These are phyloP conservation scores for Talpa occidentalis DNA, from an alignment of 2,113 vertebrate genomes.

Conservation along the genomic window DNA sequence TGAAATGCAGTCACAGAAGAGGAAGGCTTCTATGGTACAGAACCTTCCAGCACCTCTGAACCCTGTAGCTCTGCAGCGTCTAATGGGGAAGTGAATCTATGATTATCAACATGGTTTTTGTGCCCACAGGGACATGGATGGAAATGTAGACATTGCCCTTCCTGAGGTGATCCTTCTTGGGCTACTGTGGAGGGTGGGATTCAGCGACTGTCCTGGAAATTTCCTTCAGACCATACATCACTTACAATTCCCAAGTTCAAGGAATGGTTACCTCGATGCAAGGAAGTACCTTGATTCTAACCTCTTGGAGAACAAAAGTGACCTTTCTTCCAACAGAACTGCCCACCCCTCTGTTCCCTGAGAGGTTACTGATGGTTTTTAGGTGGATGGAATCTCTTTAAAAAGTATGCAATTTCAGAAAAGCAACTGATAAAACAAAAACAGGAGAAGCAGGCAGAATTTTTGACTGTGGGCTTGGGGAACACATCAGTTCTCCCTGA, in stretches of 20 bases:
- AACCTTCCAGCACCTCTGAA: no score
- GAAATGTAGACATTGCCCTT: slow-evolving; percentile 88
- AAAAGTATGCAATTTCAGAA: background rate
- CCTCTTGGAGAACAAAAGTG: no score
- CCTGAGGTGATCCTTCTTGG: slow-evolving; percentile 89
- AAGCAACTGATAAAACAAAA: background rate
- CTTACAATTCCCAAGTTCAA: background rate
- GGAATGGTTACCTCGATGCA: accelerated
- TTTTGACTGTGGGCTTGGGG: background rate
- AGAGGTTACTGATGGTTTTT: background rate
- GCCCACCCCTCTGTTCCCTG: background rate
- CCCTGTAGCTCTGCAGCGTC: accelerated
- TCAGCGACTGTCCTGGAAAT: background rate
- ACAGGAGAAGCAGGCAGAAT: background rate
- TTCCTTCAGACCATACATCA: background rate
- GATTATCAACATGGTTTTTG: slow-evolving; percentile 38
- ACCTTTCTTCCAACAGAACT: background rate
- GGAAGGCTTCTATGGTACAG: background rate
- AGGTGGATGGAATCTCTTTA: background rate
- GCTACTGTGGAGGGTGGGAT: background rate
- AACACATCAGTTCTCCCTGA: background rate
- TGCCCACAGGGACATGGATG: slow-evolving; percentile 92
- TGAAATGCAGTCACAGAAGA: background rate
- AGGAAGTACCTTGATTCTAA: background rate
- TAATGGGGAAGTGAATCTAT: background rate